Conservation (phyloP, 2,113 vertebrate genomes). For the Tragelaphus strepsiceros region DNA sequence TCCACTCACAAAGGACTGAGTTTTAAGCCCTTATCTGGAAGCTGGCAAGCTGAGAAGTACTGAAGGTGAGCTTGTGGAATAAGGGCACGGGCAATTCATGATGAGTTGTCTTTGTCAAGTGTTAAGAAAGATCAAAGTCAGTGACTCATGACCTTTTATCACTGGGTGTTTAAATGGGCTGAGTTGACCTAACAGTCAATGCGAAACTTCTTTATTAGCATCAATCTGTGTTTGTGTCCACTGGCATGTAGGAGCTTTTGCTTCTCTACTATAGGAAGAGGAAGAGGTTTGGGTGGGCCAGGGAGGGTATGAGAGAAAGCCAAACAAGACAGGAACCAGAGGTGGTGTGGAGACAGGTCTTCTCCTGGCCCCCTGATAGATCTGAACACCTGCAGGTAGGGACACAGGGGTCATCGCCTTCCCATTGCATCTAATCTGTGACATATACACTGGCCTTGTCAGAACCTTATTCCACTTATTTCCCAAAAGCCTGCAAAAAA, state of each 20-base stretch:
- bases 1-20: background rate
- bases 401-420: background rate
- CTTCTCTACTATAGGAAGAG: background rate
- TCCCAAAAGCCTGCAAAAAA: background rate
- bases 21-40: background rate
- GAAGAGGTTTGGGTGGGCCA: background rate
- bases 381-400: background rate
- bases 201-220: background rate
- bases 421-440: background rate
- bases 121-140: background rate
- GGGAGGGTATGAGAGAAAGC: background rate
- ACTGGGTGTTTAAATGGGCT: background rate
- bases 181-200: background rate
- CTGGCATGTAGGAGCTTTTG: background rate
- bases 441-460: background rate
- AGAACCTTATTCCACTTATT: background rate
- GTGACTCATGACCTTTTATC: background rate
- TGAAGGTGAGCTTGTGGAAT: background rate
- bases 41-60: background rate
- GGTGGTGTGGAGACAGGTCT: background rate
- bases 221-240: background rate
- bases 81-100: background rate
- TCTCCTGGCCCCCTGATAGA: background rate
- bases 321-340: background rate
- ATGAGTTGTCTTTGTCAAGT: background rate